Conservation (phyloP, 2,888 invertebrate genomes). For the Coleophora flavipennella region DNA sequence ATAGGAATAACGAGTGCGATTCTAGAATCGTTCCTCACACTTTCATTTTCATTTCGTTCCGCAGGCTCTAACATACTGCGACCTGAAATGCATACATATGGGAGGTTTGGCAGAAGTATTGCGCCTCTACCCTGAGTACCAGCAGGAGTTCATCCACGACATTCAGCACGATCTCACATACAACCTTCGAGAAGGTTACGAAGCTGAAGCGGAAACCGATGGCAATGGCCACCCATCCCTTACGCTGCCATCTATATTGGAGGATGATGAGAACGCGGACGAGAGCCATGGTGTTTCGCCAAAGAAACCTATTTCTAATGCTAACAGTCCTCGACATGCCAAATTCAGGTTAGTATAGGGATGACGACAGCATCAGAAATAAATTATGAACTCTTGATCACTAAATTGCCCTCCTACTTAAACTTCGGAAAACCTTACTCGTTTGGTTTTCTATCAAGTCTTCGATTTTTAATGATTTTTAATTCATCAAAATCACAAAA, state of each 20-base stretch:
- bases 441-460: no score
- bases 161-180: conserved; percentile 96
- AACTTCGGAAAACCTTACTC: no score
- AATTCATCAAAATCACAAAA: no score
- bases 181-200: conserved; percentile 93
- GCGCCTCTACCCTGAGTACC: conserved; percentile 93
- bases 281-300: conserved; percentile 80
- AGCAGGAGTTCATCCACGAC: conserved; percentile 93
- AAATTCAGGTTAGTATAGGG: conserved; percentile 67
- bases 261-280: conserved; percentile 93
- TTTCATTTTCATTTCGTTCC: conserved; percentile 9
- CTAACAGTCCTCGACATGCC: conserved; percentile 77
- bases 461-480: no score
- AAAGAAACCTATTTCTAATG: conserved; percentile 74
- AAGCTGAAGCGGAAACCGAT: conserved; percentile 86
- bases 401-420: no score
- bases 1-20: no score
- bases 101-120: conserved; percentile 91
- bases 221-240: conserved; percentile 85
- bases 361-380: no score
- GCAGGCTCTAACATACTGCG: conserved; percentile 94
- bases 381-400: no score
- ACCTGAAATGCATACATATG: conserved; percentile 94
- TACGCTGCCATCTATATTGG: conserved; percentile 93
- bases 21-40: not conserved